These are phyloP conservation scores for Troilus luridus DNA, from an alignment of 2,888 invertebrate species.

Conservation along the genomic window DNA sequence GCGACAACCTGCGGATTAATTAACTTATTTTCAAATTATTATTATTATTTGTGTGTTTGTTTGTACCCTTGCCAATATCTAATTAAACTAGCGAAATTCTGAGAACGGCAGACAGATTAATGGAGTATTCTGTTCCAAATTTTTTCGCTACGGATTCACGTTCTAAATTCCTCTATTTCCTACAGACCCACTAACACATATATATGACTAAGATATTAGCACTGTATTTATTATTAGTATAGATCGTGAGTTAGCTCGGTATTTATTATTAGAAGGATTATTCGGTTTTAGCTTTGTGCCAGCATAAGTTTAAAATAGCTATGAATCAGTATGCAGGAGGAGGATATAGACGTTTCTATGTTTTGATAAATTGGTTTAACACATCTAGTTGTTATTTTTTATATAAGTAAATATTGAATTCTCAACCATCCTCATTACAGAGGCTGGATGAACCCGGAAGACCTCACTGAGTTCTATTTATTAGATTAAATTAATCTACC, in stretches of 20 bases:
- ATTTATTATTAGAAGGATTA: not conserved
- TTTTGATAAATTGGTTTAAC: not conserved
- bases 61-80: not conserved
- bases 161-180: not conserved
- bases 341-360: too few species aligned
- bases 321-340: not conserved
- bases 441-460: too few species aligned
- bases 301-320: not conserved
- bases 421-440: too few species aligned
- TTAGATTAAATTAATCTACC: too few species aligned
- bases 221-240: not conserved
- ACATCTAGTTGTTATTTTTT: not conserved
- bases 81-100: constrained; percentile 14
- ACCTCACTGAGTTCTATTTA: too few species aligned
- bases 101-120: not conserved
- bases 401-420: not conserved
- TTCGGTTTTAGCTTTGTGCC: not conserved
- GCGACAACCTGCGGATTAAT: too few species aligned
- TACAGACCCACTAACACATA: not conserved
- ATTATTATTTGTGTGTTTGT: not conserved
- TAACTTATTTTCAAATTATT: not conserved
- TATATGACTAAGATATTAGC: not conserved
- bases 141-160: not conserved
- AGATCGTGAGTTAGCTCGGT: not conserved
- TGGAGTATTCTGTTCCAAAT: not conserved